phyloP scores from a whole-genome alignment of 2,888 invertebrate species.

The Nomada ruficornis region DNA sequence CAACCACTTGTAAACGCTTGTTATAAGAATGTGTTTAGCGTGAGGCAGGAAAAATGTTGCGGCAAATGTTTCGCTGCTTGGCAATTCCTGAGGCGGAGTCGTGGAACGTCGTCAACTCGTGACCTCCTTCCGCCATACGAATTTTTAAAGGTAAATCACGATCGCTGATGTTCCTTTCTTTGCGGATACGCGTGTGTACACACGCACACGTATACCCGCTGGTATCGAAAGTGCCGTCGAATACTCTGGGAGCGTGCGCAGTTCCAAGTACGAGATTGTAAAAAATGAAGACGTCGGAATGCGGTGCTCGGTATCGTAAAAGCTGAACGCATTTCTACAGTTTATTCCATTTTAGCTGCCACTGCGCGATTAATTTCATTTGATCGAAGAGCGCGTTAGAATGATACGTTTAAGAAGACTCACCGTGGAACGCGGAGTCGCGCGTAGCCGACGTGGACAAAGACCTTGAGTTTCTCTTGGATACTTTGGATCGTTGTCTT shows the following conservation, averaged over 20 bases:
- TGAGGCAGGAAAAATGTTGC: neutral
- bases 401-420: conserved; percentile 27
- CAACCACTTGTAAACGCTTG: neutral
- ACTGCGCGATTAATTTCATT: neutral
- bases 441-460: conserved; percentile 16
- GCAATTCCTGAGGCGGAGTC: neutral
- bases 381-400: neutral
- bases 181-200: neutral
- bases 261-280: no score
- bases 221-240: no score
- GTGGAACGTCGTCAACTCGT: no score
- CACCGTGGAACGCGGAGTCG: conserved; percentile 44
- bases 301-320: no score
- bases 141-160: no score
- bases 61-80: neutral
- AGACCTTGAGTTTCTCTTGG: conserved; percentile 80
- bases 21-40: neutral
- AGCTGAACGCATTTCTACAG: no score
- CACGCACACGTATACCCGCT: no score
- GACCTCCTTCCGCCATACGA: no score
- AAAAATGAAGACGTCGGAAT: no score
- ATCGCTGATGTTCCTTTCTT: neutral
- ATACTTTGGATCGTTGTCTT: conserved; percentile 87
- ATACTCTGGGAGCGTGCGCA: no score
- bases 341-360: no score